These are phyloP conservation scores for Brenthis hecate DNA, from an alignment of 2,888 invertebrate genomes.

Conservation along the genomic window DNA sequence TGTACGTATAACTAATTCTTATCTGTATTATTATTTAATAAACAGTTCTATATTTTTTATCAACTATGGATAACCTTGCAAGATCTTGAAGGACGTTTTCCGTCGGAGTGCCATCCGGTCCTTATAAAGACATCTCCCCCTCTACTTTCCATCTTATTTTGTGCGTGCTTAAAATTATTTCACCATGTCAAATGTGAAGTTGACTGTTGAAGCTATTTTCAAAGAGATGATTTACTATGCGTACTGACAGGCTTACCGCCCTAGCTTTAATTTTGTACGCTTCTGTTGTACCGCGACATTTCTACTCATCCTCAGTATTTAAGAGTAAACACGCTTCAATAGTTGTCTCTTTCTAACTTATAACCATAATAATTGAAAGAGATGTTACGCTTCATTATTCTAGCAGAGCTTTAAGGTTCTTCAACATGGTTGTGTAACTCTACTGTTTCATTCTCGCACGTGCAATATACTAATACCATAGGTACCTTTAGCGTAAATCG, in stretches of 20 bases:
- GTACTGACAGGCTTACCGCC: constrained; percentile 34
- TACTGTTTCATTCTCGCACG: constrained; percentile 46
- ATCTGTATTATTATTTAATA: background rate
- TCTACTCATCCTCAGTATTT: constrained; percentile 58
- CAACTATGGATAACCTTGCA: constrained; percentile 52
- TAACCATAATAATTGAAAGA: constrained; percentile 45
- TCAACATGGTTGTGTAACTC: constrained; percentile 42
- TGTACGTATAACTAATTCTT: background rate
- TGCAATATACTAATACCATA: constrained; percentile 41
- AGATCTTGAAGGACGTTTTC: constrained; percentile 59
- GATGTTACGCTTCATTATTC: constrained; percentile 39
- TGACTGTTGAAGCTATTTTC: constrained; percentile 41
- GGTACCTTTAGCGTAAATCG: constrained; percentile 46
- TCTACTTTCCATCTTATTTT: constrained; percentile 43
- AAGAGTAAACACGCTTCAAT: constrained; percentile 59
- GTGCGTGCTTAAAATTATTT: constrained; percentile 48
- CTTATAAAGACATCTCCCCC: constrained; percentile 51
- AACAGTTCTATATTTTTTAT: background rate
- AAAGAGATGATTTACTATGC: constrained; percentile 53
- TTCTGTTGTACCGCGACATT: constrained; percentile 45
- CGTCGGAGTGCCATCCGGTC: constrained; percentile 53
- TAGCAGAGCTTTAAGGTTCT: constrained; percentile 43
- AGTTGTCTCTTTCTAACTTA: constrained; percentile 53
- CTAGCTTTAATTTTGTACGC: constrained; percentile 47
- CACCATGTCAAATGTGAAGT: constrained; percentile 51